Conservation (phyloP, 2,797 vertebrate genomes). For the Falco columbarius region DNA sequence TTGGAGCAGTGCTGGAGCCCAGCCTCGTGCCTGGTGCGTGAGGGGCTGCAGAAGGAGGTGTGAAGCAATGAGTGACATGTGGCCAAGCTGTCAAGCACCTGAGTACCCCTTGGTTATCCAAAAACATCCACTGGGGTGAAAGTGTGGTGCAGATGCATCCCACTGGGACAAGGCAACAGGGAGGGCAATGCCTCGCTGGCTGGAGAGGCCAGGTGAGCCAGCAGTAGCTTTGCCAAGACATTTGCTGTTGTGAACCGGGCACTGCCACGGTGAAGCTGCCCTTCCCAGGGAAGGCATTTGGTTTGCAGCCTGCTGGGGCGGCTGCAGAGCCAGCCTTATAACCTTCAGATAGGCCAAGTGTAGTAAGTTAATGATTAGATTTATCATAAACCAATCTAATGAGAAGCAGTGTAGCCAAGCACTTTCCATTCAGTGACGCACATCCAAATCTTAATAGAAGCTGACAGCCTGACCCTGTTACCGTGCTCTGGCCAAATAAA, state of each 20-base stretch:
- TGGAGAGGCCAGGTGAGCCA: fast-evolving
- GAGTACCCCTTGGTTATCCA: background rate
- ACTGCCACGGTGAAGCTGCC: fast-evolving
- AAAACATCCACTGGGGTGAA: background rate
- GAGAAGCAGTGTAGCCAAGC: background rate
- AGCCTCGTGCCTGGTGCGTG: fast-evolving
- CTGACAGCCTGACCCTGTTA: constrained; percentile 29
- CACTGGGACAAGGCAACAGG: fast-evolving
- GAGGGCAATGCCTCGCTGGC: background rate
- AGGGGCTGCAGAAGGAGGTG: background rate
- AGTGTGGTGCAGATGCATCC: background rate
- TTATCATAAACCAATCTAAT: constrained; percentile 18
- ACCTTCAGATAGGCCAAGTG: background rate
- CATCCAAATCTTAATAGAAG: background rate
- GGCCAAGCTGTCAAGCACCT: background rate
- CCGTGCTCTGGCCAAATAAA: background rate
- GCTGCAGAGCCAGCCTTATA: background rate
- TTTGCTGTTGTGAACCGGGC: fast-evolving
- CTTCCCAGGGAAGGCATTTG: background rate
- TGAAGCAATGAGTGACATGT: background rate
- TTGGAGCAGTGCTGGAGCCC: fast-evolving
- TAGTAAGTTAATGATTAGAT: background rate
- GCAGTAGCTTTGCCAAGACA: fast-evolving
- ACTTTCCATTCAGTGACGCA: background rate
- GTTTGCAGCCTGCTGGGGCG: background rate